Percentiles rank a stretch among this genome's conserved stretches.
phyloP scores from a whole-genome alignment of 1,140 invertebrate species.

The Tetramorium alpestre region DNA sequence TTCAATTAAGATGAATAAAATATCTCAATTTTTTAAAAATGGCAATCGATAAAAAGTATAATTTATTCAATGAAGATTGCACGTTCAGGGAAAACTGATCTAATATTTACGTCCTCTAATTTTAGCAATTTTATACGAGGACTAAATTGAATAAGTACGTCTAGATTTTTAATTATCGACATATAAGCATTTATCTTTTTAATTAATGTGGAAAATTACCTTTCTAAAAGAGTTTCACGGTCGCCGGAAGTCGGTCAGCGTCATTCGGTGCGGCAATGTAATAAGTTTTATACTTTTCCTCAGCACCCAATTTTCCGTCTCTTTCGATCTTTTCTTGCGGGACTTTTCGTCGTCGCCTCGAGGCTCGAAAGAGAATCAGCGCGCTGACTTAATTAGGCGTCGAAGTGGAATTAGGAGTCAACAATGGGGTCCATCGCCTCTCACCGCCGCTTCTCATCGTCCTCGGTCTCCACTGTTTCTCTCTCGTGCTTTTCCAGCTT shows the following conservation, averaged over 20 bases:
- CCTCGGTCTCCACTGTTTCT: neutral
- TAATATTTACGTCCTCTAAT: neutral
- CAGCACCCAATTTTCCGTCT: constrained; percentile 37
- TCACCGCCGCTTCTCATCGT: neutral
- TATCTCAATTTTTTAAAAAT: neutral
- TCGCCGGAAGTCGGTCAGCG: constrained; percentile 40
- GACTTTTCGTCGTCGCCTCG: constrained; percentile 45
- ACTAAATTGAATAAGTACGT: neutral
- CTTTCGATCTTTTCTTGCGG: constrained; percentile 18
- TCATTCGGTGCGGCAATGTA: constrained; percentile 16
- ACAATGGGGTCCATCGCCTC: constrained; percentile 56
- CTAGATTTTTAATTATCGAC: neutral
- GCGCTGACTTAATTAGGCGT: constrained; percentile 72
- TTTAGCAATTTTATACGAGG: neutral
- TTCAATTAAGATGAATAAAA: neutral
- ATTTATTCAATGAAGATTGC: neutral
- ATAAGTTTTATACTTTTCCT: constrained; percentile 48
- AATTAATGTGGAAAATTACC: neutral
- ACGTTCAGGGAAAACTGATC: neutral
- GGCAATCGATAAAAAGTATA: neutral
- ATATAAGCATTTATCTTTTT: neutral
- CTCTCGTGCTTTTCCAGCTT: constrained; percentile 48
- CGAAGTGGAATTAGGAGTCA: constrained; percentile 73
- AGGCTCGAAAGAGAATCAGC: constrained; percentile 63
- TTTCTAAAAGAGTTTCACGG: neutral